Percentiles rank a stretch among this genome's conserved stretches.
Evolutionary conservation across 2,888 invertebrate genomes (phyloP).

Genomic region (Conus canariensis): DNA sequence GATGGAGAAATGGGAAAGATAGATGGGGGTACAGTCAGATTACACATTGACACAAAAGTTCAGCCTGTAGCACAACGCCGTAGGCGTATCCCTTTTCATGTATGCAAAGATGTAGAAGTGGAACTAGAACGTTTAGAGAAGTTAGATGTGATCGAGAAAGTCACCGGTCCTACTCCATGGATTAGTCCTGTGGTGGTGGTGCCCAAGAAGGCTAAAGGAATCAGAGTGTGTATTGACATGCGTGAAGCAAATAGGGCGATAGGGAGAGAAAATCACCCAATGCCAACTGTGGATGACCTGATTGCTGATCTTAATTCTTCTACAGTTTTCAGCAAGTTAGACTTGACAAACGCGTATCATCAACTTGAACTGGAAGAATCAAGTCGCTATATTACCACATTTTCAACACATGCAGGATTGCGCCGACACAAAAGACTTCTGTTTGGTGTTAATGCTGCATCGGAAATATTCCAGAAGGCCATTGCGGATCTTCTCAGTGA

Average conservation of each 20-base stretch:
- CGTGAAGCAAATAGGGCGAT: conserved; percentile 57
- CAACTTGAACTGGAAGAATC: conserved; percentile 56
- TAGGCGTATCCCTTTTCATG: conserved; percentile 45
- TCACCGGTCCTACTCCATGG: conserved; percentile 52
- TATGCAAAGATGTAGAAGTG: conserved; percentile 49
- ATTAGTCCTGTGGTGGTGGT: conserved; percentile 49
- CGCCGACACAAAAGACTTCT: conserved; percentile 21
- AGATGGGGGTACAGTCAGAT: neutral
- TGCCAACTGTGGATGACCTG: conserved; percentile 48
- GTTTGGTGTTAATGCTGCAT: conserved; percentile 73
- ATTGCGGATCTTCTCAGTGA: conserved; percentile 69
- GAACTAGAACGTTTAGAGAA: conserved; percentile 52
- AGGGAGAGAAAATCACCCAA: conserved; percentile 50
- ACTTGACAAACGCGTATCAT: conserved; percentile 58
- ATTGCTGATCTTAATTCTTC: conserved; percentile 55
- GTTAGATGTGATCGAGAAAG: conserved; percentile 56
- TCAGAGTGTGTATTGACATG: conserved; percentile 62
- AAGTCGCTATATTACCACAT: conserved; percentile 59
- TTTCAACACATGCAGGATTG: conserved; percentile 54
- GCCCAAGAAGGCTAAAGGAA: conserved; percentile 44
- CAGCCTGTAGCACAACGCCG: conserved; percentile 49
- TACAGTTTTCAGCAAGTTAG: conserved; percentile 52
- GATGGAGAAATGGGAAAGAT: neutral
- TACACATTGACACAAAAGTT: conserved; percentile 22
- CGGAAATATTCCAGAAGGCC: conserved; percentile 72